Percentiles rank a stretch among this genome's conserved stretches.
phyloP scores from a whole-genome alignment of 2,113 vertebrate species.

The Saguinus midas region DNA sequence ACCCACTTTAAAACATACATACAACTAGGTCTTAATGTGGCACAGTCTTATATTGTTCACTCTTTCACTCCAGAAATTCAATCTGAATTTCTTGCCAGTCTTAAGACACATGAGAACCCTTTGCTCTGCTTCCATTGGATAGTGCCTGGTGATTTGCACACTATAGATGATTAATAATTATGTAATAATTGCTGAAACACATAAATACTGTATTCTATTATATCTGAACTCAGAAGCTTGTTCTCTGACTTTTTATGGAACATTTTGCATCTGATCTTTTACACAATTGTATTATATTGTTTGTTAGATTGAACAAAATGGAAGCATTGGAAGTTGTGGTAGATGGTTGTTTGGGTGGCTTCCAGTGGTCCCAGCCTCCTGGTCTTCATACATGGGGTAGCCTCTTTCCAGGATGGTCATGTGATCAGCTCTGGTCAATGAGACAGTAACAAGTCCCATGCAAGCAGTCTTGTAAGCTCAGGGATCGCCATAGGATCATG shows the following conservation, averaged over 20 bases:
- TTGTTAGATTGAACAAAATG: not conserved
- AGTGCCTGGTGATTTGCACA: not conserved
- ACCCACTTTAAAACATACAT: not conserved
- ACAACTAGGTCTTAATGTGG: rapidly evolving
- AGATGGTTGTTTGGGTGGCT: not conserved
- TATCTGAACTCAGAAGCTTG: not conserved
- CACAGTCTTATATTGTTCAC: not conserved
- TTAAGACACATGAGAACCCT: not conserved
- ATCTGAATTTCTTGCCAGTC: not conserved
- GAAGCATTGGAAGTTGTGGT: not conserved
- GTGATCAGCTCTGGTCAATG: not conserved
- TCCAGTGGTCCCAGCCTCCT: not conserved
- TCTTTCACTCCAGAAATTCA: not conserved
- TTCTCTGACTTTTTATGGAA: not conserved
- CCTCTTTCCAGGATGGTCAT: not conserved
- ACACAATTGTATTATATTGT: rapidly evolving
- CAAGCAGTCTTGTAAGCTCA: too few species aligned
- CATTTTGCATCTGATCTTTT: not conserved
- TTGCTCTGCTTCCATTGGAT: not conserved
- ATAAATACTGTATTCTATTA: not conserved
- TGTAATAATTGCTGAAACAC: not conserved
- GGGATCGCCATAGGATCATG: not conserved
- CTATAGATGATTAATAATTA: rapidly evolving
- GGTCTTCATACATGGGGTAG: rapidly evolving
- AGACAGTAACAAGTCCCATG: not conserved